Percentiles rank a stretch among this genome's conserved stretches.
Evolutionary conservation across 1,140 invertebrate species (phyloP).

Genomic region (Bombus fervidus): DNA sequence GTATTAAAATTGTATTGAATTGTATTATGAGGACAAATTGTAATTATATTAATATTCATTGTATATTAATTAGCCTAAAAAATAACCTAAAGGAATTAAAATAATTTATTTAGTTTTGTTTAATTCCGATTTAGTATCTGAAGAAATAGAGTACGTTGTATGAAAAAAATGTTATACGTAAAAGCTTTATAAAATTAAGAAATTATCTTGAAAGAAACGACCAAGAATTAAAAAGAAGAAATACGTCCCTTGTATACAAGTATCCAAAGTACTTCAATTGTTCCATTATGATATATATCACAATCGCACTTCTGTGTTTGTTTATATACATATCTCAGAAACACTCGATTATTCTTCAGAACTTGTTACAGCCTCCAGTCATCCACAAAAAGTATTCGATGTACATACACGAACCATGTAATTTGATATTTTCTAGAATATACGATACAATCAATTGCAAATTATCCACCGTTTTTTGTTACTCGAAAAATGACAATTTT

Average conservation of each 20-base stretch:
- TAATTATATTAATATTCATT: no score
- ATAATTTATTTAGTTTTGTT: no score
- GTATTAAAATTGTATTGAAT: no score
- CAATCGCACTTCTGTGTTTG: neutral
- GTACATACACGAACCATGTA: neutral
- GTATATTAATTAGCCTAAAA: no score
- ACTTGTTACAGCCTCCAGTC: neutral
- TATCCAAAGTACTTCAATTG: neutral
- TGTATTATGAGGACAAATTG: no score
- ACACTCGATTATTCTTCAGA: neutral
- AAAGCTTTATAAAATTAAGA: neutral
- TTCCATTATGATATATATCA: no score
- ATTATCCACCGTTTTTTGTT: neutral
- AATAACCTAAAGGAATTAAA: no score
- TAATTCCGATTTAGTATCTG: no score
- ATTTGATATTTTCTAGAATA: constrained; percentile 2
- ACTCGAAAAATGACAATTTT: neutral
- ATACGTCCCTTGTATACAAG: neutral
- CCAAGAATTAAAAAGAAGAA: no score
- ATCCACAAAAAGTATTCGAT: neutral
- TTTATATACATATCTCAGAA: neutral
- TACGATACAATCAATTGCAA: neutral
- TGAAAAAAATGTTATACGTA: no score
- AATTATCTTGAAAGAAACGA: neutral
- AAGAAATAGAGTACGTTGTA: no score